Evolutionary conservation across 2,888 invertebrate genomes (phyloP), one percentile per base, ranked within the genome.

Genomic region (Lepidocyrtinus sp.): DNA sequence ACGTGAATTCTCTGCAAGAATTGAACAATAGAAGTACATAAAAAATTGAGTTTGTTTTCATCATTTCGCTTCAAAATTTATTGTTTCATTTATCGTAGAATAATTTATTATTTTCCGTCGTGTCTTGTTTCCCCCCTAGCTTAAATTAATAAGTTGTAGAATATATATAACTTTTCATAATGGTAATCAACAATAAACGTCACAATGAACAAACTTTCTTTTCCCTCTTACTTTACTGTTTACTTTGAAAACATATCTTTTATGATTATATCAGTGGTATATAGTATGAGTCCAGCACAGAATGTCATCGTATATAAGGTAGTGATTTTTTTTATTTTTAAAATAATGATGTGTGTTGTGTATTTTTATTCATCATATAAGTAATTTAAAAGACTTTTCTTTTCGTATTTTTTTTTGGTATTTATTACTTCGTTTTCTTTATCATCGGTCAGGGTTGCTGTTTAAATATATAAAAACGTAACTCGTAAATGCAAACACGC

Each of bases 271-370:
- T 24, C 64, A 64, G 26, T 64, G 26, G 24, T 64, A n/a, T n/a
- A n/a, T n/a, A 64, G 63, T 73, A 73, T 73, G 73, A 73, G 73
- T 73, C 73, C 73, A 73, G 73, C 73, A 73, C 73, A 73, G 72
- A 64, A 73, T 73, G 63, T 64, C 64, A 64, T 64, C 12, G 17
- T 26, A 64, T 15, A 27, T n/a, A n/a, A 50, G 50, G 12, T 15
- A 50, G 12, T 50, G 17, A 50, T 50, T n/a, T 50, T 50, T 50
- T 12, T 12, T 50, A n/a, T 50, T 50, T 50, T 50, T 50, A 2
- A 50, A 50, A 50, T 50, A 50, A 50, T 50, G 50, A 50, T 50
- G 50, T 50, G 50, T 50, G 36, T n/a, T n/a, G n/a, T 36, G 12
- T 50, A 2, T 50, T 50, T 50, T 50, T 50, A 50, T 50, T 50